phyloP scores from a whole-genome alignment of 1,140 invertebrate genomes.

The Drosophila yakuba region DNA sequence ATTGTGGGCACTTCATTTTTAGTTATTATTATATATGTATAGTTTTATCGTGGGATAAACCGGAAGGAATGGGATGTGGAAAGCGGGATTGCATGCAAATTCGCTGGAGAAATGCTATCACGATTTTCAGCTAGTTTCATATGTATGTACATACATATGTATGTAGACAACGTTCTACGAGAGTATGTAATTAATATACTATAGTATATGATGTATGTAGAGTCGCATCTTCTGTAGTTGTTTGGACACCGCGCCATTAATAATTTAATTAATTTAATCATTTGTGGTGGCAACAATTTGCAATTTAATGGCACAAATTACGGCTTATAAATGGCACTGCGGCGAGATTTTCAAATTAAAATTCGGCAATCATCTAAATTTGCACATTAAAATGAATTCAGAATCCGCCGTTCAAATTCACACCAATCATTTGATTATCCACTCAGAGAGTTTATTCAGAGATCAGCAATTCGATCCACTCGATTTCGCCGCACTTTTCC shows the following conservation, averaged over 20 bases:
- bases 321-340: conserved; percentile 37
- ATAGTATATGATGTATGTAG: conserved; percentile 1
- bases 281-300: conserved; percentile 58
- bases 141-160: not conserved
- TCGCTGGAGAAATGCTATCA: conserved; percentile 61
- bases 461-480: not conserved
- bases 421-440: conserved; percentile 43
- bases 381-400: conserved; percentile 9
- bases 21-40: not conserved
- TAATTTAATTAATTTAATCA: conserved; percentile 76
- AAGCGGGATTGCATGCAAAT: conserved; percentile 38
- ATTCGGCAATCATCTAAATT: conserved; percentile 13
- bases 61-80: conserved; percentile 3
- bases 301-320: conserved; percentile 76
- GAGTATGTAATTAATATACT: not conserved
- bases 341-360: conserved; percentile 13
- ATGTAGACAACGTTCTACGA: not conserved
- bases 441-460: too few relatives aligned
- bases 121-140: conserved; percentile 28
- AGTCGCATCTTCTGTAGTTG: conserved; percentile 20
- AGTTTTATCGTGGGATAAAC: conserved; percentile 9
- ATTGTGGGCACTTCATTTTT: too few relatives aligned
- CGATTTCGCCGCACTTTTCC: not conserved
- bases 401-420: conserved; percentile 7
- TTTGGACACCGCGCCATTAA: conserved; percentile 44